These are phyloP conservation scores for Aleiodes testaceus DNA, from an alignment of 2,888 invertebrate species.

Conservation along the genomic window DNA sequence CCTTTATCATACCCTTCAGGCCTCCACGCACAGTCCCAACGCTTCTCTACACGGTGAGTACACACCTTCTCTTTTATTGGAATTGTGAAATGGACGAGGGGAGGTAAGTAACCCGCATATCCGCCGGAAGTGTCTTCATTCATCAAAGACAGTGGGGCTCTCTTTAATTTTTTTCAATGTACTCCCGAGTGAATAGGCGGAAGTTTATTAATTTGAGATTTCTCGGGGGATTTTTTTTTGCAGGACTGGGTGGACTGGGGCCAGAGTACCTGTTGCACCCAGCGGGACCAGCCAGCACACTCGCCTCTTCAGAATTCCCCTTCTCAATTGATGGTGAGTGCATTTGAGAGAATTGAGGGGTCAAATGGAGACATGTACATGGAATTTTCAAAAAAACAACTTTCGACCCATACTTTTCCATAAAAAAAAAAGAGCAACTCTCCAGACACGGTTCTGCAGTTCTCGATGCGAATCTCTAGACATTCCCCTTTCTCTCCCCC, in stretches of 20 bases:
- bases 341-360: not conserved
- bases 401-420: too few species aligned
- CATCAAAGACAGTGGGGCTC: not conserved
- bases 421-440: constrained; percentile 20
- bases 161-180: constrained; percentile 38
- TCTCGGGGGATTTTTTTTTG: constrained; percentile 36
- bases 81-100: not conserved
- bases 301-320: constrained; percentile 90
- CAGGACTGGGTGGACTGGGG: constrained; percentile 72
- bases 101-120: constrained; percentile 62
- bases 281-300: constrained; percentile 79
- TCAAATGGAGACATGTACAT: not conserved
- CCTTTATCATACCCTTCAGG: constrained; percentile 82
- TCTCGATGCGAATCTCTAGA: constrained; percentile 40
- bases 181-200: not conserved
- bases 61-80: not conserved
- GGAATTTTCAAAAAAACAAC: too few species aligned
- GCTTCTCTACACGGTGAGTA: constrained; percentile 79
- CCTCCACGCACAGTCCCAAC: constrained; percentile 77
- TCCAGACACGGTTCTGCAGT: constrained; percentile 35
- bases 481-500: too few species aligned
- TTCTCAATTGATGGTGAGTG: constrained; percentile 91
- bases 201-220: not conserved
- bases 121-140: constrained; percentile 59
- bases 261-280: constrained; percentile 71